Conservation (phyloP, 2,113 vertebrate genomes). For the Rhinichthys klamathensis region DNA sequence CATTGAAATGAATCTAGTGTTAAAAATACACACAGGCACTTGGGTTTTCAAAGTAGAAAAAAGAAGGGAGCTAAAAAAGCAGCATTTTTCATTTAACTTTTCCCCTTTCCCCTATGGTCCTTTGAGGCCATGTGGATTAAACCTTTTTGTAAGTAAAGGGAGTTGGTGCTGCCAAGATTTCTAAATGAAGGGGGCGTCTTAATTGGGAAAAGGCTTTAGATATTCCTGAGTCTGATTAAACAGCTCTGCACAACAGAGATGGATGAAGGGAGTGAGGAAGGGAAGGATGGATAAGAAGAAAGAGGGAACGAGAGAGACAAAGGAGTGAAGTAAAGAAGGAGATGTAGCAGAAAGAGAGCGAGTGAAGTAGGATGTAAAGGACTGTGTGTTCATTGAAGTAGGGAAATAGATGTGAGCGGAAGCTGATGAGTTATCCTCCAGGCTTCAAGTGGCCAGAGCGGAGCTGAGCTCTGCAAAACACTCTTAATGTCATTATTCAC, state of each 20-base stretch:
- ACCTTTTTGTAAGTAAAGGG: constrained; percentile 48
- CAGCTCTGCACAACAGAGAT: constrained; percentile 67
- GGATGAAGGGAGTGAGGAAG: neutral
- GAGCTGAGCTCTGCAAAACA: constrained; percentile 35
- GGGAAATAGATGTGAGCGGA: constrained; percentile 57
- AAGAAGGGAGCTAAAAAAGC: constrained; percentile 55
- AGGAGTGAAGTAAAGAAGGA: constrained; percentile 54
- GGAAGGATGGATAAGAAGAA: constrained; percentile 10
- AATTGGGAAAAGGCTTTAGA: constrained; percentile 77
- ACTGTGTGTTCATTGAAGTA: constrained; percentile 37
- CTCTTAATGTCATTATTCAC: neutral
- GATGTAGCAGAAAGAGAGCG: constrained; percentile 46
- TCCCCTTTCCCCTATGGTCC: constrained; percentile 52
- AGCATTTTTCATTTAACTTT: constrained; percentile 59
- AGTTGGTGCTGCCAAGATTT: constrained; percentile 44
- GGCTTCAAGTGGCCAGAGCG: constrained; percentile 50
- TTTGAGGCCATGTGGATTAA: constrained; percentile 48
- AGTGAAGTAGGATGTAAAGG: constrained; percentile 48
- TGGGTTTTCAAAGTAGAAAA: constrained; percentile 64
- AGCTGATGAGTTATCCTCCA: constrained; percentile 66
- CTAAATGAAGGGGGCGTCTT: constrained; percentile 62
- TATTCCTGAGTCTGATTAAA: constrained; percentile 75
- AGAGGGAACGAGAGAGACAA: neutral
- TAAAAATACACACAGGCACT: constrained; percentile 71
- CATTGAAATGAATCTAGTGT: constrained; percentile 65